These are phyloP conservation scores for Nyctibius bracteatus DNA, from an alignment of 2,113 vertebrate genomes.

Conservation along the genomic window DNA sequence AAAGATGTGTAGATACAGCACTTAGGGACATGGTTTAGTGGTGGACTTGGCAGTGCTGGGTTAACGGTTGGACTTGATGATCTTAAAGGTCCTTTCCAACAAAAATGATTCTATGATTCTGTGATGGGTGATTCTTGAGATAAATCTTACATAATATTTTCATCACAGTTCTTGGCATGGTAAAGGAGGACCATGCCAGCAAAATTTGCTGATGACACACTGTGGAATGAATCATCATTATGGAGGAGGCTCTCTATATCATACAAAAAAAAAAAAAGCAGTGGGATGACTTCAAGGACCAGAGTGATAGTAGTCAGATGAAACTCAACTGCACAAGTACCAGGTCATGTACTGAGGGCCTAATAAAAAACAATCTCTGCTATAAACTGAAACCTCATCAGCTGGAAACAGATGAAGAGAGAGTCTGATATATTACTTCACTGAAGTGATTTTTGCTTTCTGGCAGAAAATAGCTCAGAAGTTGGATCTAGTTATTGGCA, in stretches of 20 bases:
- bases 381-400: background rate
- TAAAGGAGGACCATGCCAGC: background rate
- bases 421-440: background rate
- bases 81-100: too few species aligned
- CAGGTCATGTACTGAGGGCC: background rate
- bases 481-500: background rate
- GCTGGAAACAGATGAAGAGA: conserved; percentile 4
- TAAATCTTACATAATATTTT: conserved; percentile 46
- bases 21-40: too few species aligned
- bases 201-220: conserved; percentile 49
- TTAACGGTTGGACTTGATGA: too few species aligned
- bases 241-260: conserved; percentile 24
- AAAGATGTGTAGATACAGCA: too few species aligned
- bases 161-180: background rate
- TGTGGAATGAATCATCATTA: conserved; percentile 41
- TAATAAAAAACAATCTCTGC: background rate
- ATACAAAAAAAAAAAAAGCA: background rate
- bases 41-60: too few species aligned
- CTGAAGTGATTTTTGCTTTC: conserved; percentile 3
- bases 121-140: conserved; percentile 4
- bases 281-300: conserved; percentile 11
- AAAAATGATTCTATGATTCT: too few species aligned
- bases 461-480: background rate
- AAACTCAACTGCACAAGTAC: background rate
- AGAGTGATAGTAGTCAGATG: background rate